Evolutionary conservation across 1,140 invertebrate genomes (phyloP), one percentile per base, ranked within the genome.

Genomic region (Ooceraea biroi): DNA sequence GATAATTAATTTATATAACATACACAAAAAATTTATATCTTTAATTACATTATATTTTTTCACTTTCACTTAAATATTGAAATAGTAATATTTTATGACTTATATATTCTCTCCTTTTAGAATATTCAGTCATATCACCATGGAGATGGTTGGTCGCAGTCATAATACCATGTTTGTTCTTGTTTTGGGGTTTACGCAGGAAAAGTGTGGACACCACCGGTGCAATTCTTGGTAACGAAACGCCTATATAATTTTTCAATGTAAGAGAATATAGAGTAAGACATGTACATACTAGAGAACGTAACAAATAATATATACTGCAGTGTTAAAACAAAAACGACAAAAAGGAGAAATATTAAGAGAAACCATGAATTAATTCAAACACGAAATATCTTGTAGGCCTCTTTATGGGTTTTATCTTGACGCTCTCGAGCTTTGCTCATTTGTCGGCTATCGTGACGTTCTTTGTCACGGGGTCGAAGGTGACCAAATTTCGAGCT

Each of bases 381-480:
- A 66, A 27, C 86, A 84, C 12, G 3, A 8, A 41, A 71, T 69
- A 0, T 82, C 46, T 95, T 94, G 4, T 86, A 97, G 97, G 95
- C 14, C 93, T 97, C 27, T 80, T 97, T 14, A 95, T 98, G 63
- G 98, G 97, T 27, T 97, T 98, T 90, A 93, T 98, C 19, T 92
- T 98, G 50, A 97, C 97, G 7, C 92, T 98, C 0, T 96, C 97
- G 66, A 98, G 96, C 91, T 97, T 97, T 89, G 96, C 96, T 87
- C 98, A 98, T 92, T 92, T 97, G 22, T 95, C 95, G 36, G 96
- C 96, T 89, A 92, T 98, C 25, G 92, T 98, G 19, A 94, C 96
- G 2, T 98, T 98, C 92, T 98, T 98, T 91, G 90, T 98, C 1
- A 95, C 97, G 74, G 97, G 96, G 14, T 98, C 98, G 1, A 96